Evolutionary conservation across 2,888 invertebrate species (phyloP), one percentile per base, ranked within the genome.

Genomic region (Epinotia brunnichana): DNA sequence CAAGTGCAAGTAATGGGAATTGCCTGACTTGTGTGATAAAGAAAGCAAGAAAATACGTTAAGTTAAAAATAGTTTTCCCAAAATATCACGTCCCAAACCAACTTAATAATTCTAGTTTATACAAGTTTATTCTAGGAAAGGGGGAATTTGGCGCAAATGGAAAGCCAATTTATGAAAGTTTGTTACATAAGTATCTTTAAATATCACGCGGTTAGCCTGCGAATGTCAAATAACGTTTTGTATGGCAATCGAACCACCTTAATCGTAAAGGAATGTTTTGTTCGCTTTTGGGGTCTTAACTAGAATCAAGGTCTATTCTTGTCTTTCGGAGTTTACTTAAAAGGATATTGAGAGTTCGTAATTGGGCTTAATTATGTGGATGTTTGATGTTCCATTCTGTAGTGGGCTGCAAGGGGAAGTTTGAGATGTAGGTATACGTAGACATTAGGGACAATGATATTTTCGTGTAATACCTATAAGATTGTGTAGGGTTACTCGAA

Each of bases 1-100:
- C 89, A 90, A 89, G 89, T 90, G 87, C 84, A 83, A 82, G 81
- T 77, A 72, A 74, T 72, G 63, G 68, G 62, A 29, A 64, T 63
- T 62, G 56, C 21, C 13, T 54, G 69, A 21, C 57, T 44, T 68
- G 24, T 35, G n/a, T n/a, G n/a, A n/a, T n/a, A n/a, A n/a, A n/a
- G n/a, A n/a, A n/a, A n/a, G n/a, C n/a, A n/a, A n/a, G n/a, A n/a
- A n/a, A n/a, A n/a, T n/a, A n/a, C n/a, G n/a, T n/a, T n/a, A n/a
- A n/a, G n/a, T n/a, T n/a, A n/a, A n/a, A n/a, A n/a, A n/a, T n/a
- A n/a, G n/a, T n/a, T n/a, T n/a, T n/a, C n/a, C n/a, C n/a, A n/a
- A n/a, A n/a, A n/a, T n/a, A n/a, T n/a, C n/a, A n/a, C n/a, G n/a
- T n/a, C n/a, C n/a, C n/a, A n/a, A n/a, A n/a, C n/a, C n/a, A n/a